Conservation (phyloP, 2,888 invertebrate genomes). For the Candidula unifasciata region DNA sequence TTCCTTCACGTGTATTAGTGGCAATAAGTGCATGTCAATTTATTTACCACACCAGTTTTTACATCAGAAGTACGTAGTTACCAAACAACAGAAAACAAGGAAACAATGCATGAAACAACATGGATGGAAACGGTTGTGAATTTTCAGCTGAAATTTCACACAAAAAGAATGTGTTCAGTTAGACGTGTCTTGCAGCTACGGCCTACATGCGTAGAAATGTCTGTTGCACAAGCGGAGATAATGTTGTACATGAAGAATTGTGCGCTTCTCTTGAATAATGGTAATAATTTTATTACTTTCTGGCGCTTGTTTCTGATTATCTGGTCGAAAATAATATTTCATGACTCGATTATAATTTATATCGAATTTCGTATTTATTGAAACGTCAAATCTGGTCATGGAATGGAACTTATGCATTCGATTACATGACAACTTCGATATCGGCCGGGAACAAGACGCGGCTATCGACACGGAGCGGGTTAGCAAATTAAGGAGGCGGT, state of each 20-base stretch:
- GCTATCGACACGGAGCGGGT: no score
- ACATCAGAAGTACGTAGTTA: no score
- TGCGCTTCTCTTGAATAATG: conserved; percentile 24
- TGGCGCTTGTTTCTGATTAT: conserved; percentile 14
- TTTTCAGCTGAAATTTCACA: no score
- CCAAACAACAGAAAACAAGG: no score
- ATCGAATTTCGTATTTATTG: conserved; percentile 48
- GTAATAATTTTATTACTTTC: conserved; percentile 46
- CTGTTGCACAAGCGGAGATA: conserved; percentile 21
- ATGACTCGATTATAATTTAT: conserved; percentile 43
- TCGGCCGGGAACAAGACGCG: neutral
- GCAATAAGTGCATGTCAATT: no score
- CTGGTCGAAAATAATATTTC: conserved; percentile 28
- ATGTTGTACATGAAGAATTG: conserved; percentile 19
- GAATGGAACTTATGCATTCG: conserved; percentile 37
- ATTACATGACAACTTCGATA: conserved; percentile 44
- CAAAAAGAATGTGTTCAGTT: neutral
- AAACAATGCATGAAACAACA: no score
- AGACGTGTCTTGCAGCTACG: neutral
- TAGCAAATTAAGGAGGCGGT: neutral
- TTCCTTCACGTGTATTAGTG: no score
- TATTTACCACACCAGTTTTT: no score
- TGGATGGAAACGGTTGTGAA: neutral
- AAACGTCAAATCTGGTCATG: conserved; percentile 44
- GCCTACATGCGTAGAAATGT: conserved; percentile 13